These are phyloP conservation scores for Myopa tessellatipennis DNA, from an alignment of 2,888 invertebrate genomes.

Conservation along the genomic window DNA sequence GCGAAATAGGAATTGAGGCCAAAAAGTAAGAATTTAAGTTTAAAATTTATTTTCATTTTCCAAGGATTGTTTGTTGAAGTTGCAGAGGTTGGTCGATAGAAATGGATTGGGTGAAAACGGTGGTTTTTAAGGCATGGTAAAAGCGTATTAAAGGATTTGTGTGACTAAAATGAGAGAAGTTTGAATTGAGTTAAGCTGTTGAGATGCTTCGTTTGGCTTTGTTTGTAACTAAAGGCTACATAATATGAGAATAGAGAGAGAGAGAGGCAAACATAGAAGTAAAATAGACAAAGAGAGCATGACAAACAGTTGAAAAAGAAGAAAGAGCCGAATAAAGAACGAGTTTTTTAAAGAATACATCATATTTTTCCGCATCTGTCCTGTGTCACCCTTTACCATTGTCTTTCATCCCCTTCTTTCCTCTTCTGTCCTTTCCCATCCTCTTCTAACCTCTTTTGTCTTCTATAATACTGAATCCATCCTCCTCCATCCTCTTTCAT, in stretches of 20 bases:
- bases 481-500: too few species aligned
- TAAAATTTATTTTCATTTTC: conserved; percentile 11
- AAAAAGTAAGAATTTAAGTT: conserved; percentile 9
- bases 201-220: not conserved
- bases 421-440: too few species aligned
- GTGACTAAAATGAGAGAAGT: not conserved
- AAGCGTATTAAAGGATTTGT: not conserved
- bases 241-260: too few species aligned
- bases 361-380: too few species aligned
- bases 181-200: not conserved
- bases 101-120: not conserved
- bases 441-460: too few species aligned
- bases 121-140: not conserved
- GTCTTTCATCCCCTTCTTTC: not conserved
- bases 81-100: not conserved
- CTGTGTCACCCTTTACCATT: not conserved
- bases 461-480: too few species aligned
- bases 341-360: too few species aligned
- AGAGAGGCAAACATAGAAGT: too few species aligned
- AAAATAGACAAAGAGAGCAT: too few species aligned
- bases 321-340: too few species aligned
- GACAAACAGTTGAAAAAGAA: too few species aligned
- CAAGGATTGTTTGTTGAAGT: not conserved
- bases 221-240: too few species aligned
- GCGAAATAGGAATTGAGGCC: not conserved